phyloP scores from a whole-genome alignment of 2,888 invertebrate genomes.

The Ophion ventricosus region DNA sequence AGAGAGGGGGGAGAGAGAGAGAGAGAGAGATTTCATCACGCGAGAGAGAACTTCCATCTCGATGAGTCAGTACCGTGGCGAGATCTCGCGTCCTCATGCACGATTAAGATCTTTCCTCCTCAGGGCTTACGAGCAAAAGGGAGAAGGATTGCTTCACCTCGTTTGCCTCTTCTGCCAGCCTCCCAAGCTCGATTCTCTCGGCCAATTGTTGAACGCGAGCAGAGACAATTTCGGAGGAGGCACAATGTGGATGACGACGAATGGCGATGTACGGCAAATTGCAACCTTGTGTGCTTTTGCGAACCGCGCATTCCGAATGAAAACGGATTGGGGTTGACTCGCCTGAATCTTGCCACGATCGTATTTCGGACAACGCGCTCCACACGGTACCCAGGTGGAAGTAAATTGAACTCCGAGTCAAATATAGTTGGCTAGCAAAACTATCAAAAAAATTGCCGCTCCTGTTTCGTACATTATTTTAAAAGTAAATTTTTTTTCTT shows the following conservation, averaged over 20 bases:
- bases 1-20: no score
- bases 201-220: conserved; percentile 19
- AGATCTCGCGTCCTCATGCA: conserved; percentile 60
- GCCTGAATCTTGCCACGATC: no score
- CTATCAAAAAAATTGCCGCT: no score
- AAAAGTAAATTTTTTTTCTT: no score
- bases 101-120: conserved; percentile 66
- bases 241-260: neutral
- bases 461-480: no score
- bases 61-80: conserved; percentile 75
- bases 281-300: no score
- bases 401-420: no score
- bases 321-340: no score
- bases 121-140: conserved; percentile 36
- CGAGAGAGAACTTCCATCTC: conserved; percentile 70
- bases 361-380: no score
- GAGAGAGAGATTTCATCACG: conserved; percentile 59
- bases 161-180: conserved; percentile 13
- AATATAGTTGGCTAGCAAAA: no score
- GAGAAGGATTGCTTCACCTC: conserved; percentile 27
- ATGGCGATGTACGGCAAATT: neutral
- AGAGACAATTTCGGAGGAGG: neutral
- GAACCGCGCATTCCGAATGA: no score
- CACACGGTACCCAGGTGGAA: no score
- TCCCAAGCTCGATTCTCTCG: conserved; percentile 8